These are phyloP conservation scores for Melanotaenia parkinsoni DNA, from an alignment of 2,797 vertebrate genomes.

Conservation along the genomic window DNA sequence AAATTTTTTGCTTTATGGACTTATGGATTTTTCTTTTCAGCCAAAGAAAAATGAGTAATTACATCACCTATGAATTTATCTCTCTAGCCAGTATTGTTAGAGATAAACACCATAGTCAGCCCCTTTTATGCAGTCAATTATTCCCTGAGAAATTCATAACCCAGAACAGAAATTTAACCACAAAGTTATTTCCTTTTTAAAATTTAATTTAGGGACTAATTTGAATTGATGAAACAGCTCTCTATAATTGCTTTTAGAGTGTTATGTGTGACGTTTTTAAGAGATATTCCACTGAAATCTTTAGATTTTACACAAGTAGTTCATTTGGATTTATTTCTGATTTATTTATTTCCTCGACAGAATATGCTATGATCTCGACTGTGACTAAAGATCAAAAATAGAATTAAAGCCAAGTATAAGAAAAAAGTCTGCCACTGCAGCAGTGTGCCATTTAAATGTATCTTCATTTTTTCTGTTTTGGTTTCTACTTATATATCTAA, in stretches of 20 bases:
- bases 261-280: background rate
- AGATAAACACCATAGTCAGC: background rate
- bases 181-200: background rate
- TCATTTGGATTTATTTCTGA: background rate
- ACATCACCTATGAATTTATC: no score
- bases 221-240: background rate
- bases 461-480: background rate
- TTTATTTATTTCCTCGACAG: background rate
- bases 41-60: no score
- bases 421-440: background rate
- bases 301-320: background rate
- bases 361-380: background rate
- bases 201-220: background rate
- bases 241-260: background rate
- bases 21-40: background rate
- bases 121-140: background rate
- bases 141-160: background rate
- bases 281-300: background rate
- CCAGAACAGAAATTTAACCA: background rate
- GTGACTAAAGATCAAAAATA: constrained; percentile 2
- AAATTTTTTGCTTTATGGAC: background rate
- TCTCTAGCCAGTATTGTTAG: background rate
- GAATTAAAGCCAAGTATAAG: constrained; percentile 1
- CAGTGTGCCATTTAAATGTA: background rate
- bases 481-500: background rate